Percentiles rank a stretch among this genome's conserved stretches.
Evolutionary conservation across 2,113 vertebrate genomes (phyloP).

Genomic region (Thunnus maccoyii): DNA sequence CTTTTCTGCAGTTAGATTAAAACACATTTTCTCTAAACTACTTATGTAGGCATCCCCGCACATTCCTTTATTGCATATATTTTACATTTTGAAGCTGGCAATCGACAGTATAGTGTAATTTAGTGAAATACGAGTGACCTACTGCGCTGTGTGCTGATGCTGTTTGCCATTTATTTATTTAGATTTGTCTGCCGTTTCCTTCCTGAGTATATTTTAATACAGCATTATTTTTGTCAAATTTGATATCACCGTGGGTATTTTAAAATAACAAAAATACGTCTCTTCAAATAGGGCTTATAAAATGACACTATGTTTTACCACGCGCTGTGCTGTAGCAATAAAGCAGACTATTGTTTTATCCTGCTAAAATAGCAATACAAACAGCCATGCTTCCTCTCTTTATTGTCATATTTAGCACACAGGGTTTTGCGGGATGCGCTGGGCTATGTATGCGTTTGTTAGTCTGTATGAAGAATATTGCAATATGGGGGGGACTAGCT

Average conservation of each 20-base stretch:
- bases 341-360: conserved; percentile 70
- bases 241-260: conserved; percentile 66
- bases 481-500: conserved; percentile 79
- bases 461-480: conserved; percentile 84
- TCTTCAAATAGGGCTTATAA: conserved; percentile 78
- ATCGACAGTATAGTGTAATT: conserved; percentile 67
- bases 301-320: conserved; percentile 72
- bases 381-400: conserved; percentile 65
- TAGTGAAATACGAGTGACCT: conserved; percentile 69
- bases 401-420: conserved; percentile 79
- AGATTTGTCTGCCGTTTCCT: conserved; percentile 45
- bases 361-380: conserved; percentile 78
- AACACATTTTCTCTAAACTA: conserved; percentile 77
- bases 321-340: conserved; percentile 67
- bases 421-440: conserved; percentile 57
- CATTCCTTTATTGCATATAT: conserved; percentile 72
- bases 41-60: conserved; percentile 29
- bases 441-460: conserved; percentile 69
- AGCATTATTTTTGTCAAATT: conserved; percentile 66
- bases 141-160: conserved; percentile 39
- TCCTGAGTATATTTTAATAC: conserved; percentile 69
- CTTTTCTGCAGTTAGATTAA: conserved; percentile 71
- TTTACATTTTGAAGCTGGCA: conserved; percentile 68
- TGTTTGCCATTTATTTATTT: conserved; percentile 72
- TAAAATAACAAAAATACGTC: conserved; percentile 73